Evolutionary conservation across 2,113 vertebrate species (phyloP).

Genomic region (Sebastes fasciatus): DNA sequence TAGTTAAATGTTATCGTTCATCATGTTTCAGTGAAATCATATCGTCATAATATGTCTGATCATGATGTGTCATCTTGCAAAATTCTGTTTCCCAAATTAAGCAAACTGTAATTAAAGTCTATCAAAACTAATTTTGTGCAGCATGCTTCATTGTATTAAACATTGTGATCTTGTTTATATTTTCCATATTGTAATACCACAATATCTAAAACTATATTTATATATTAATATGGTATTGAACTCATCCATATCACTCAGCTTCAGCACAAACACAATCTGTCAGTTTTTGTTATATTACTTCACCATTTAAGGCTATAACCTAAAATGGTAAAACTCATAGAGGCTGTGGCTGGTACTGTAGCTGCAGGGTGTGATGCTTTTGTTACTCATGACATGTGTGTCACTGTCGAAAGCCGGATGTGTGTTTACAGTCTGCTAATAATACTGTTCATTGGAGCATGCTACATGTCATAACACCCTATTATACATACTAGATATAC

Average conservation of each 20-base stretch:
- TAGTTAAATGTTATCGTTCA: background rate
- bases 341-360: background rate
- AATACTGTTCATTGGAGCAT: background rate
- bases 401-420: background rate
- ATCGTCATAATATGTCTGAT: background rate
- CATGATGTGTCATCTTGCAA: background rate
- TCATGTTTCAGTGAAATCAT: background rate
- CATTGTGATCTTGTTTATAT: too few species aligned
- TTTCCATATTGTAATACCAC: background rate
- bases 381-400: background rate
- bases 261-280: background rate
- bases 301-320: background rate
- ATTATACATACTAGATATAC: background rate
- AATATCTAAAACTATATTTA: background rate
- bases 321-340: background rate
- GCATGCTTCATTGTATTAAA: background rate
- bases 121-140: too few species aligned
- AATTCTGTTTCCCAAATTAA: background rate
- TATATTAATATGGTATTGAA: background rate
- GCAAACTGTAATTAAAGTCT: background rate
- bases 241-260: background rate
- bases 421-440: background rate
- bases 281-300: background rate
- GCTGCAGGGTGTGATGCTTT: slow-evolving; percentile 25
- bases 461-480: too few species aligned